These are phyloP conservation scores for Prionace glauca DNA, from an alignment of 2,797 vertebrate species.

Conservation along the genomic window DNA sequence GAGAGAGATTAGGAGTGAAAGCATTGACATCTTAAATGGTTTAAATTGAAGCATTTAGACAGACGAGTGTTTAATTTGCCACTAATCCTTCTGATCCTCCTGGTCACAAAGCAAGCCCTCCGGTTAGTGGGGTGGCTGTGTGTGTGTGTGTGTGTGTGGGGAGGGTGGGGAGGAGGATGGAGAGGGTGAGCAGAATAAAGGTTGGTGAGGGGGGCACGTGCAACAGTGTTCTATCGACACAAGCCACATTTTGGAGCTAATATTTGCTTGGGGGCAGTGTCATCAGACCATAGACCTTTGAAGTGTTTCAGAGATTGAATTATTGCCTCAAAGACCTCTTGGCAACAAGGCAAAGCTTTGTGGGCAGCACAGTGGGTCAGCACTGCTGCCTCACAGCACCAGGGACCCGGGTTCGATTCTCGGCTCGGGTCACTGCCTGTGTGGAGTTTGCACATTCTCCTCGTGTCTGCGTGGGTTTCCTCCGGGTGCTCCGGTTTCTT, in stretches of 20 bases:
- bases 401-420: no score
- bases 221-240: neutral
- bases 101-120: neutral
- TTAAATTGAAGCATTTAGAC: constrained; percentile 6
- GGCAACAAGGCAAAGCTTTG: neutral
- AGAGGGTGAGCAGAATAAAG: no score
- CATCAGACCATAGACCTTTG: no score
- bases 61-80: neutral
- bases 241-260: neutral
- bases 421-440: no score
- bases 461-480: no score
- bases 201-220: neutral
- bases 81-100: constrained; percentile 4
- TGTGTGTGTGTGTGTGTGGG: no score
- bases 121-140: no score
- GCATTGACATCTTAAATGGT: constrained; percentile 4
- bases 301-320: neutral
- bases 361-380: neutral
- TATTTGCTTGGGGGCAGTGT: neutral
- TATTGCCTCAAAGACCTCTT: fast-evolving
- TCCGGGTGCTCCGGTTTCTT: neutral
- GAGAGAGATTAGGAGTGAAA: neutral
- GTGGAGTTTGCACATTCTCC: no score
- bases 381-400: no score
- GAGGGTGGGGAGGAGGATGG: no score